Conservation (phyloP, 2,888 invertebrate genomes). For the Scotopteryx bipunctaria region DNA sequence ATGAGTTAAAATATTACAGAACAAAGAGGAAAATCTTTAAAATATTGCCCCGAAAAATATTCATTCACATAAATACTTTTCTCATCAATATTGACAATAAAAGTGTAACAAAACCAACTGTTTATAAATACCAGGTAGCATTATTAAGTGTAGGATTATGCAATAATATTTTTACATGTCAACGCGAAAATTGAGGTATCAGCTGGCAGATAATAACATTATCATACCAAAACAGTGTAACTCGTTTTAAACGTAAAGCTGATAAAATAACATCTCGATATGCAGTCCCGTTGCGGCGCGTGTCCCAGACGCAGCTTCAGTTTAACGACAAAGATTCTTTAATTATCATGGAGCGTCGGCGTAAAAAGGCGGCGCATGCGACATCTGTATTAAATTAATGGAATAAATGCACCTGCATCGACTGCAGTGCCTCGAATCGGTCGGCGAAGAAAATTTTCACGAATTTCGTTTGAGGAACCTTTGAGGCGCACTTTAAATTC, state of each 20-base stretch:
- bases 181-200: slow-evolving; percentile 7
- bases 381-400: slow-evolving; percentile 82
- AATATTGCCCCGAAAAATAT: no score
- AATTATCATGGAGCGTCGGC: slow-evolving; percentile 77
- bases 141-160: background rate
- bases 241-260: slow-evolving; percentile 43
- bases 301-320: slow-evolving; percentile 52
- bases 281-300: slow-evolving; percentile 70
- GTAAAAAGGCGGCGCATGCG: slow-evolving; percentile 78
- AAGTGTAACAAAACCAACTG: no score
- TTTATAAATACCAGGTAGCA: no score
- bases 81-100: no score
- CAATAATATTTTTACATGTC: slow-evolving; percentile 1
- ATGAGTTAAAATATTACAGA: background rate
- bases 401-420: slow-evolving; percentile 75
- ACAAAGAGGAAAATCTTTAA: no score
- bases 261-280: slow-evolving; percentile 55
- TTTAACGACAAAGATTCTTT: slow-evolving; percentile 80
- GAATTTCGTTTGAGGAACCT: no score
- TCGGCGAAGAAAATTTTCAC: background rate
- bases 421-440: background rate
- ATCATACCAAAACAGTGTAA: slow-evolving; percentile 34
- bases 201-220: slow-evolving; percentile 31
- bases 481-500: no score
- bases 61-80: no score